Percentiles rank a stretch among this genome's conserved stretches.
These are phyloP conservation scores for Moxostoma hubbsi DNA, from an alignment of 2,797 vertebrate genomes.

Conservation along the genomic window DNA sequence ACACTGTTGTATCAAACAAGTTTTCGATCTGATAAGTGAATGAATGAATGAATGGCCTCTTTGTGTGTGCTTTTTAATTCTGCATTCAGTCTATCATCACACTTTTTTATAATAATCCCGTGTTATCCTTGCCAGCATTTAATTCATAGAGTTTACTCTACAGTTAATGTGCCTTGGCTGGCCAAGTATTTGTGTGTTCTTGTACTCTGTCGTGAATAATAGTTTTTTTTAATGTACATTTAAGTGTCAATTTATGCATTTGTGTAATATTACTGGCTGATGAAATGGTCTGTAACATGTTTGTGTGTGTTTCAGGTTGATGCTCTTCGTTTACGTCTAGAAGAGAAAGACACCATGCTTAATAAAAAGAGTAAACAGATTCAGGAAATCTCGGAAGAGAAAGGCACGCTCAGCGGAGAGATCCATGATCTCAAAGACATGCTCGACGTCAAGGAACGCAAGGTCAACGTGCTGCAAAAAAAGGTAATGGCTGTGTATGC, in stretches of 20 bases:
- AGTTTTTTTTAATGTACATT: neutral
- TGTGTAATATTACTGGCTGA: slow-evolving; percentile 26
- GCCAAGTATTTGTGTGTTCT: slow-evolving; percentile 4
- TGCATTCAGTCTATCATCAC: slow-evolving; percentile 41
- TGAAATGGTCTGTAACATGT: slow-evolving; percentile 1
- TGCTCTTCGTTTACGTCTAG: slow-evolving; percentile 89
- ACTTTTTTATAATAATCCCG: slow-evolving; percentile 36
- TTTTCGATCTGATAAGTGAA: neutral
- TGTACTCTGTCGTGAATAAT: slow-evolving; percentile 13
- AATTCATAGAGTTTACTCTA: slow-evolving; percentile 31
- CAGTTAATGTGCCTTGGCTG: slow-evolving; percentile 11
- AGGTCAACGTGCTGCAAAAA: slow-evolving; percentile 95
- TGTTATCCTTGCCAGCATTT: slow-evolving; percentile 24
- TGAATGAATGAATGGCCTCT: slow-evolving; percentile 5
- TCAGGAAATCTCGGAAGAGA: slow-evolving; percentile 93
- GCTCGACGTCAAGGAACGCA: slow-evolving; percentile 97
- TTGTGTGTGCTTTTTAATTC: slow-evolving; percentile 29
- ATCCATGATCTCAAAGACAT: slow-evolving; percentile 97
- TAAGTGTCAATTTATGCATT: slow-evolving; percentile 4
- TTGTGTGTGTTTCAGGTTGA: slow-evolving; percentile 83
- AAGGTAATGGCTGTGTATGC: slow-evolving; percentile 77
- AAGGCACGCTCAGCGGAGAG: slow-evolving; percentile 91
- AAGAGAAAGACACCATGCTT: slow-evolving; percentile 94
- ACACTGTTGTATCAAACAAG: slow-evolving; percentile 39
- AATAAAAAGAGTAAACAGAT: slow-evolving; percentile 97